Conservation (phyloP, 2,797 vertebrate genomes). For the Aplochiton taeniatus region DNA sequence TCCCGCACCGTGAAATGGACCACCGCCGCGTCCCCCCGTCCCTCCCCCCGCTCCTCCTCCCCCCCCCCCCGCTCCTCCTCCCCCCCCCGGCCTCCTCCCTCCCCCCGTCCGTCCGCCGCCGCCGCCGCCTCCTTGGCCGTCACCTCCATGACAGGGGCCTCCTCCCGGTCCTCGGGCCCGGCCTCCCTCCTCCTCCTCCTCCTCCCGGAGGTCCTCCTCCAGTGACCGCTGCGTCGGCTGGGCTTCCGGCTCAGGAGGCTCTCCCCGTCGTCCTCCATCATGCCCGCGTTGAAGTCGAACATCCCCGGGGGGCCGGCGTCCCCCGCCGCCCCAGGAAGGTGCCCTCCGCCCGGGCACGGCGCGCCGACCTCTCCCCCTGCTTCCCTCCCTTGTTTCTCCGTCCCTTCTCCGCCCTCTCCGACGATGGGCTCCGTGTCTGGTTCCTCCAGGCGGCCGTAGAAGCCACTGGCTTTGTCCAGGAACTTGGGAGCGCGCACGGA, state of each 20-base stretch:
- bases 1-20: slow-evolving; percentile 60
- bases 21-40: slow-evolving; percentile 16
- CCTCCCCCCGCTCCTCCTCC: neutral
- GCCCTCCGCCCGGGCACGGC: neutral
- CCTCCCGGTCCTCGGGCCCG: neutral
- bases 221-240: slow-evolving; percentile 62
- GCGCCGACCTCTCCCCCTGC: neutral
- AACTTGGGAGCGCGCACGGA: slow-evolving; percentile 61
- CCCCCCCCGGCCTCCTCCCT: slow-evolving; percentile 18
- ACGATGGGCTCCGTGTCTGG: slow-evolving; percentile 18
- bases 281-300: slow-evolving; percentile 58
- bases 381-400: neutral
- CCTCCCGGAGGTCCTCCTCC: slow-evolving; percentile 75
- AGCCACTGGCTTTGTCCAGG: slow-evolving; percentile 72
- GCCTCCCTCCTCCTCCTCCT: slow-evolving; percentile 51
- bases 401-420: slow-evolving; percentile 1
- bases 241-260: neutral
- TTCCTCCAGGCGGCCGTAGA: slow-evolving; percentile 77
- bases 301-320: slow-evolving; percentile 45
- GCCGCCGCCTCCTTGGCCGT: slow-evolving; percentile 7
- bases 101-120: too few species aligned
- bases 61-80: slow-evolving; percentile 22
- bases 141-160: neutral
- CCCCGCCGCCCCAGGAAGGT: neutral
- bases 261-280: slow-evolving; percentile 56